phyloP scores from a whole-genome alignment of 2,888 invertebrate genomes.

The Scaeva pyrastri region DNA sequence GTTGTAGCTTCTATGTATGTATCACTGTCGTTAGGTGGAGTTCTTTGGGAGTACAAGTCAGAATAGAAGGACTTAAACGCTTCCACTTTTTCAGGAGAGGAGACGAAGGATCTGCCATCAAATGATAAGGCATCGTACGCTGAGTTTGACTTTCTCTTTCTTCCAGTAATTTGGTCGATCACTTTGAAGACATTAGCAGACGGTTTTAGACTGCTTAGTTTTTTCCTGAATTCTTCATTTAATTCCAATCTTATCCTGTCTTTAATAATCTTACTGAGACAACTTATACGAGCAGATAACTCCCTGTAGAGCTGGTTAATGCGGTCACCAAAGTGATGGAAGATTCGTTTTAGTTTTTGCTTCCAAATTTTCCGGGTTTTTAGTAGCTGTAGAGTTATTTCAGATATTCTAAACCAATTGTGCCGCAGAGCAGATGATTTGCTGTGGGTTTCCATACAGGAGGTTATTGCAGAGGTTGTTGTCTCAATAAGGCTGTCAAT shows the following conservation, averaged over 20 bases:
- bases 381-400: too few relatives aligned
- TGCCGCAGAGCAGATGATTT: too few relatives aligned
- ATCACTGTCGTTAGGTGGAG: not conserved
- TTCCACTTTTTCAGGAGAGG: not conserved
- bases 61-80: not conserved
- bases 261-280: not conserved
- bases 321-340: not conserved
- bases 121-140: not conserved
- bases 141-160: not conserved
- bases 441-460: too few relatives aligned
- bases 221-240: not conserved
- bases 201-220: not conserved
- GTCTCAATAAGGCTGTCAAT: too few relatives aligned
- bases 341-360: not conserved
- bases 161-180: not conserved
- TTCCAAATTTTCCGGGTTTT: too few relatives aligned
- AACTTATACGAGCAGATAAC: not conserved
- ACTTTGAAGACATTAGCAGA: not conserved
- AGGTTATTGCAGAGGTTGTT: too few relatives aligned
- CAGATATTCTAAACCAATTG: too few relatives aligned
- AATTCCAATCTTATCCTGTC: not conserved
- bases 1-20: not conserved
- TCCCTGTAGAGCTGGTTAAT: not conserved
- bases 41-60: not conserved
- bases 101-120: not conserved